A percentile compares a stretch with the other conserved stretches of the same genome.
Evolutionary conservation across 2,888 invertebrate genomes (phyloP).

Genomic region (Scelioninae gen. 1): DNA sequence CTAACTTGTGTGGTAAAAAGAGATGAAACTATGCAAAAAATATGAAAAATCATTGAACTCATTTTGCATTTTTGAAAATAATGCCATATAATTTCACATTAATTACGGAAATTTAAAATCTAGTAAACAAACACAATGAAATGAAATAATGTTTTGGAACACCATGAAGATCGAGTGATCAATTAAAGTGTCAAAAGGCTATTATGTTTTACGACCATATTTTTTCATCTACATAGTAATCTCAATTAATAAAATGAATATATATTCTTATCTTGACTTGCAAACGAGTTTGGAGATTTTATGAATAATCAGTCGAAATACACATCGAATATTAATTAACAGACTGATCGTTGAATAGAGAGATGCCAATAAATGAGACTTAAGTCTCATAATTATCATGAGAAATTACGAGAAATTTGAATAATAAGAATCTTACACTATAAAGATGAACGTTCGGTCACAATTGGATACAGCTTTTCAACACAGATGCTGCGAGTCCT

Average conservation of each 20-base stretch:
- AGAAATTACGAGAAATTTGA: conserved; percentile 45
- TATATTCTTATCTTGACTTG: conserved; percentile 41
- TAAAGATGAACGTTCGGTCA: not conserved
- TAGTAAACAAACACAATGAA: conserved; percentile 3
- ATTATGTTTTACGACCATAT: conserved; percentile 39
- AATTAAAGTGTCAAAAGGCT: conserved; percentile 59
- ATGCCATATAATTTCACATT: not conserved
- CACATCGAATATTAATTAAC: conserved; percentile 63
- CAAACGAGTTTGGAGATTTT: conserved; percentile 53
- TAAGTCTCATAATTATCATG: too few relatives aligned
- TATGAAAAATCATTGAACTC: too few relatives aligned
- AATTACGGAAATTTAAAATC: not conserved
- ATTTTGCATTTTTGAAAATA: too few relatives aligned
- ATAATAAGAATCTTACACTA: conserved; percentile 15
- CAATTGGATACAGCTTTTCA: conserved; percentile 10
- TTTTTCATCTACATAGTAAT: conserved; percentile 63
- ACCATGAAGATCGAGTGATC: conserved; percentile 25
- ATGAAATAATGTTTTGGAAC: conserved; percentile 12
- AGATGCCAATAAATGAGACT: conserved; percentile 46
- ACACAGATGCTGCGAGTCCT: conserved; percentile 10
- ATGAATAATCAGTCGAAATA: conserved; percentile 62
- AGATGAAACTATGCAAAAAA: too few relatives aligned
- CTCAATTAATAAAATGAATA: conserved; percentile 54
- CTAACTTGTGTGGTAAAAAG: too few relatives aligned
- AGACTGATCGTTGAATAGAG: conserved; percentile 33